phyloP scores from a whole-genome alignment of 2,113 vertebrate species.

The Ophthalmolycus amberensis region DNA sequence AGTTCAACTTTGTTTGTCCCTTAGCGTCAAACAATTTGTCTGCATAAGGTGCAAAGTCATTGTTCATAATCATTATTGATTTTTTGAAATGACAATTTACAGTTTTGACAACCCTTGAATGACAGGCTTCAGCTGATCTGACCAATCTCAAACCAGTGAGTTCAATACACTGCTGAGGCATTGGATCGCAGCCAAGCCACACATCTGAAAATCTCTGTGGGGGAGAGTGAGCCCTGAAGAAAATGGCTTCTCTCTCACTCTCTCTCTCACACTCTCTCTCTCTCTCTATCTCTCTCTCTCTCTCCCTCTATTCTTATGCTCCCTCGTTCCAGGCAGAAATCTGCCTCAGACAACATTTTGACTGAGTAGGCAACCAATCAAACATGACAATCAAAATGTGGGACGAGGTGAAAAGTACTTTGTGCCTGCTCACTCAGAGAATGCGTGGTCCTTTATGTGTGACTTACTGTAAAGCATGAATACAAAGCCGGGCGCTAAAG shows the following conservation, averaged over 20 bases:
- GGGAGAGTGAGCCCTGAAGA: conserved; percentile 33
- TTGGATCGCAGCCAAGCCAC: conserved; percentile 44
- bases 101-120: conserved; percentile 38
- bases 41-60: conserved; percentile 25
- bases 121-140: conserved; percentile 39
- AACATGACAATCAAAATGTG: conserved; percentile 66
- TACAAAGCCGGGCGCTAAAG: neutral
- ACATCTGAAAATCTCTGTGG: conserved; percentile 30
- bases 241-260: conserved; percentile 31
- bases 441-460: neutral
- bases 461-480: neutral
- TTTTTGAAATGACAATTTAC: neutral
- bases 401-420: conserved; percentile 59
- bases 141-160: conserved; percentile 23
- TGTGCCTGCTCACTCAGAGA: conserved; percentile 24
- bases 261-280: neutral
- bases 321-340: conserved; percentile 32
- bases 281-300: neutral
- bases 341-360: conserved; percentile 45
- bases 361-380: conserved; percentile 57
- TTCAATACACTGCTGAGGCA: conserved; percentile 36
- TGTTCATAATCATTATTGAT: conserved; percentile 4
- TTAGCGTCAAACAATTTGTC: conserved; percentile 28
- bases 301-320: conserved; percentile 14
- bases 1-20: conserved; percentile 22